Evolutionary conservation across 2,888 invertebrate genomes (phyloP), one percentile per base, ranked within the genome.

Genomic region (Caenorhabditis panamensis): DNA sequence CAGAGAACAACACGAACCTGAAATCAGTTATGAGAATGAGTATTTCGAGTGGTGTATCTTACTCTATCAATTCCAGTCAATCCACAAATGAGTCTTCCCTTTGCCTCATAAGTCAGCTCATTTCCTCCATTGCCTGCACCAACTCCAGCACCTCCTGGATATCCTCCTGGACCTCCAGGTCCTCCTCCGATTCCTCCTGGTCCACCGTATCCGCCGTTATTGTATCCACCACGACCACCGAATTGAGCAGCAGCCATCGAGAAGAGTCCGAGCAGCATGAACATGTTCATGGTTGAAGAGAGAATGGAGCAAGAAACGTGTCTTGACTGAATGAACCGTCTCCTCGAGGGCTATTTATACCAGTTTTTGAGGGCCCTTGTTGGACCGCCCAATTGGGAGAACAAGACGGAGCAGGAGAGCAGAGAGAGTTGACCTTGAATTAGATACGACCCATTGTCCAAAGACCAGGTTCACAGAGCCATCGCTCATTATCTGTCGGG

Each of bases 1-100:
- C 79, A 80, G 3, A 80, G 61, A 13, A 80, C 79, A 6, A 80
- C 75, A 28, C 75, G 79, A 44, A 77, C 77, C 68, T 76, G 37
- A 18, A 64, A 66, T 49, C 8, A 22, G 28, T 28, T 41, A 31
- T 31, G n/a, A n/a, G n/a, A n/a, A 20, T 67, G 20, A 11, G 8
- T 31, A 31, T 31, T 31, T 4, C 31, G 4, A 31, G n/a, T 31
- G 31, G 5, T 31, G 4, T 31, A 6, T 4, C 75, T 22, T 47
- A 79, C 79, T 54, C 67, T 79, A 20, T 79, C 67, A 16, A 73
- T 37, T 51, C 72, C 67, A 24, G 63, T 75, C 44, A 75, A 26
- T 64, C 79, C 79, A 47, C 79, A 80, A 53, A 73, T 67, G 1
- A 80, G 64, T 36, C 79, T 44, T 59, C 79, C 79, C 24, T 80